Percentiles rank a stretch among this genome's conserved stretches.
Conservation (phyloP, 2,113 vertebrate genomes). For the Lophotis ruficrista region DNA sequence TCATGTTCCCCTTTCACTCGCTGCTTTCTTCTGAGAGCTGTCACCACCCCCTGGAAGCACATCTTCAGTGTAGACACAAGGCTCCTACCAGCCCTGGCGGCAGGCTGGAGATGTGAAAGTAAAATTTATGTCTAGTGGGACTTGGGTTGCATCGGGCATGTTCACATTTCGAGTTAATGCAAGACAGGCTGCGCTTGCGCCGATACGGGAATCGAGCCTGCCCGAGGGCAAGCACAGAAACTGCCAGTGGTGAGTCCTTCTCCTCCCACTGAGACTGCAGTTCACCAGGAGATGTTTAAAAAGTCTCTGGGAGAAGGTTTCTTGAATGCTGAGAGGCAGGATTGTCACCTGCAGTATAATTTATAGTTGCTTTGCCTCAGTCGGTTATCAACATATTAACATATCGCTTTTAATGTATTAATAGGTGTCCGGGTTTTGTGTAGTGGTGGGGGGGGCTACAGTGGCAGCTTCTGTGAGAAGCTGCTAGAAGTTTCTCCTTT, state of each 20-base stretch:
- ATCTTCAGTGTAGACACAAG: conserved; percentile 76
- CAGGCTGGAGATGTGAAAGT: conserved; percentile 68
- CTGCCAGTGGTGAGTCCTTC: not conserved
- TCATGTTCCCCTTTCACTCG: conserved; percentile 78
- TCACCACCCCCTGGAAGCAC: conserved; percentile 79
- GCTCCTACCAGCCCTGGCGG: conserved; percentile 74
- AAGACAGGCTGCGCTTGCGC: not conserved
- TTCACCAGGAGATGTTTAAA: not conserved
- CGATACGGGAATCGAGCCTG: not conserved
- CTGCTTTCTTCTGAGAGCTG: conserved; percentile 80
- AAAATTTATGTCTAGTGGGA: conserved; percentile 22
- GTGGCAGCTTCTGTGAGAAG: too few relatives aligned
- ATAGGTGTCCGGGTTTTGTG: not conserved
- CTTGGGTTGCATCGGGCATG: not conserved
- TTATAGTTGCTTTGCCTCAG: not conserved
- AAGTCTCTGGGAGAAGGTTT: not conserved
- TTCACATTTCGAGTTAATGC: not conserved
- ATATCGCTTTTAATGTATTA: not conserved
- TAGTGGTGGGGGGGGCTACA: too few relatives aligned
- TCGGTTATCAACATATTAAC: fast-evolving
- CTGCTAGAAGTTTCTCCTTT: too few relatives aligned
- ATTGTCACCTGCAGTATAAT: not conserved
- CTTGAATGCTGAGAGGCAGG: not conserved
- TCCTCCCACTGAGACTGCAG: not conserved
- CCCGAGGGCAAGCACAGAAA: not conserved